phyloP scores from a whole-genome alignment of 2,888 invertebrate genomes.

The Geophilus truncorum region DNA sequence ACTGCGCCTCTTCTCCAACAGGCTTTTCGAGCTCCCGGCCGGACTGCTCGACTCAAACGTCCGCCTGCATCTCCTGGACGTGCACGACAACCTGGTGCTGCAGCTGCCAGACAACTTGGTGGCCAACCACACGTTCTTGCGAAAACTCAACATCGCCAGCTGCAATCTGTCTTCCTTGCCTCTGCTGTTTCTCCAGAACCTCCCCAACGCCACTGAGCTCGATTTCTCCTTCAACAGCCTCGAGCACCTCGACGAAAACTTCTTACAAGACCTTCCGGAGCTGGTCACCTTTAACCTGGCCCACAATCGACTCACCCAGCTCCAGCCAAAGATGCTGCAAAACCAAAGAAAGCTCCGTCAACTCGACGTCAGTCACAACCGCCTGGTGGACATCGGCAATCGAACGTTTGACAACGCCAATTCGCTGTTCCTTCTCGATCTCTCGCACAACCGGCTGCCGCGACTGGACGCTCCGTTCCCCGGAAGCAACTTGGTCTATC shows the following conservation, averaged over 20 bases:
- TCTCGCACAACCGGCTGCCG: constrained; percentile 45
- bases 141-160: constrained; percentile 42
- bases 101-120: constrained; percentile 41
- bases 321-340: constrained; percentile 44
- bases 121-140: constrained; percentile 40
- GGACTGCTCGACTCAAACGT: constrained; percentile 47
- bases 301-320: constrained; percentile 44
- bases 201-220: constrained; percentile 58
- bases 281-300: constrained; percentile 45
- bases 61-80: constrained; percentile 61
- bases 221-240: constrained; percentile 64
- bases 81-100: constrained; percentile 47
- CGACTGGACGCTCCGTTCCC: not conserved
- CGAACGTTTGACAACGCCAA: constrained; percentile 54
- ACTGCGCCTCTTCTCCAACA: constrained; percentile 42
- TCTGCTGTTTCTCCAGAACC: constrained; percentile 58
- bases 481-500: not conserved
- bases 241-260: constrained; percentile 46
- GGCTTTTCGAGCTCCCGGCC: constrained; percentile 36
- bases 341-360: constrained; percentile 53
- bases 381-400: constrained; percentile 47
- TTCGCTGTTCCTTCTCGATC: constrained; percentile 43
- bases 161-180: constrained; percentile 53
- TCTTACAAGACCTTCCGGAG: constrained; percentile 42
- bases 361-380: constrained; percentile 63